Conservation (phyloP, 2,113 vertebrate species). For the Morone chrysops region DNA sequence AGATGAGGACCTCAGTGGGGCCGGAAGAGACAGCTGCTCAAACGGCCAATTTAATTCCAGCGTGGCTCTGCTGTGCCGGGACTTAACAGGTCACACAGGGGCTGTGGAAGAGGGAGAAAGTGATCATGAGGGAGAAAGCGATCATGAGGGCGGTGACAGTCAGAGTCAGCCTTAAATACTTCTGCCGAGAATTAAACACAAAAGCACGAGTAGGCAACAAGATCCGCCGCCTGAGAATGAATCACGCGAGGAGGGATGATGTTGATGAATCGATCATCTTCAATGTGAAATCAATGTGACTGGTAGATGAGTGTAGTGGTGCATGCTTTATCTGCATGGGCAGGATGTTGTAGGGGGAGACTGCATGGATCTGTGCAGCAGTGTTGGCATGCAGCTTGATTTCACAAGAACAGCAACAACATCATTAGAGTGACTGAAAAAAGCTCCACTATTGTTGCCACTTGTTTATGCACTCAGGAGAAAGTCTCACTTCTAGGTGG, state of each 20-base stretch:
- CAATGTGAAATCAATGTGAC: conserved; percentile 41
- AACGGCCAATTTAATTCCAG: conserved; percentile 47
- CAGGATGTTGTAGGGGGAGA: conserved; percentile 8
- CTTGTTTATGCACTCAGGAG: neutral
- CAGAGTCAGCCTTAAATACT: conserved; percentile 35
- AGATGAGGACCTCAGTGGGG: conserved; percentile 32
- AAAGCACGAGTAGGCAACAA: neutral
- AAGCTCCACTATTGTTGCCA: conserved; percentile 3
- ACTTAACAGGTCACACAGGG: conserved; percentile 34
- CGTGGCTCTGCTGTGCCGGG: conserved; percentile 21
- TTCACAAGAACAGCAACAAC: neutral
- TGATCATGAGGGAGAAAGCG: conserved; percentile 7
- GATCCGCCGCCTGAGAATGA: conserved; percentile 19
- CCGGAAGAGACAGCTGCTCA: conserved; percentile 51
- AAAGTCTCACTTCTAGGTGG: neutral
- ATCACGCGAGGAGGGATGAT: neutral
- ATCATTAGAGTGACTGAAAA: conserved; percentile 2
- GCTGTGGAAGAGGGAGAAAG: conserved; percentile 19
- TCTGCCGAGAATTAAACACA: conserved; percentile 19
- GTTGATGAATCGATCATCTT: conserved; percentile 32
- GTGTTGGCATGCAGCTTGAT: neutral
- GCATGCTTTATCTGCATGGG: conserved; percentile 32
- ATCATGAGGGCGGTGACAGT: neutral
- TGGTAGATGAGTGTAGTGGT: conserved; percentile 18
- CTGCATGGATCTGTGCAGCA: conserved; percentile 25